Conservation (phyloP, 2,888 invertebrate species). For the Mythimna impura region DNA sequence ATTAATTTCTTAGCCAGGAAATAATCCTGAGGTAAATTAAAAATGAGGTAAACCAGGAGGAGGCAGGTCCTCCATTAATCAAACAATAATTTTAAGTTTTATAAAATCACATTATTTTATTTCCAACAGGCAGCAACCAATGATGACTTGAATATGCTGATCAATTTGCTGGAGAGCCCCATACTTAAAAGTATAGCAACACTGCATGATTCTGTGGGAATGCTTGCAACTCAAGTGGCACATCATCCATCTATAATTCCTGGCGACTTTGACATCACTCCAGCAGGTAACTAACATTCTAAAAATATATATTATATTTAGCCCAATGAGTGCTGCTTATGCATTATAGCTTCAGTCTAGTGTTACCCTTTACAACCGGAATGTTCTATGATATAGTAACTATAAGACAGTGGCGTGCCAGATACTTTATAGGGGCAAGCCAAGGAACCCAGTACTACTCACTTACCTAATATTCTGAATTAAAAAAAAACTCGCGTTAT, state of each 20-base stretch:
- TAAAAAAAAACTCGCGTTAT: too few species aligned
- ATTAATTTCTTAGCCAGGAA: too few species aligned
- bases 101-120: neutral
- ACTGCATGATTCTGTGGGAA: constrained; percentile 96
- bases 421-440: too few species aligned
- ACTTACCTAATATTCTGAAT: too few species aligned
- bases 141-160: constrained; percentile 95
- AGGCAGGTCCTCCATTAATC: neutral
- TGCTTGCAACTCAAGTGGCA: constrained; percentile 96
- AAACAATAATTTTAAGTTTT: neutral
- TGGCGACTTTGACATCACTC: constrained; percentile 97
- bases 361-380: too few species aligned
- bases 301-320: neutral
- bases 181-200: constrained; percentile 97
- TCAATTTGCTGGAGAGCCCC: constrained; percentile 96
- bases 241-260: constrained; percentile 98
- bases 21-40: too few species aligned
- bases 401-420: too few species aligned
- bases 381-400: too few species aligned
- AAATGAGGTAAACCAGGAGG: too few species aligned
- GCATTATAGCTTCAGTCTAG: too few species aligned
- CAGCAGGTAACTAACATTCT: constrained; percentile 90
- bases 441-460: too few species aligned
- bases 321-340: too few species aligned
- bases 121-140: constrained; percentile 87